Evolutionary conservation across 2,113 vertebrate species (phyloP).

Genomic region (Ceyx margarethae): DNA sequence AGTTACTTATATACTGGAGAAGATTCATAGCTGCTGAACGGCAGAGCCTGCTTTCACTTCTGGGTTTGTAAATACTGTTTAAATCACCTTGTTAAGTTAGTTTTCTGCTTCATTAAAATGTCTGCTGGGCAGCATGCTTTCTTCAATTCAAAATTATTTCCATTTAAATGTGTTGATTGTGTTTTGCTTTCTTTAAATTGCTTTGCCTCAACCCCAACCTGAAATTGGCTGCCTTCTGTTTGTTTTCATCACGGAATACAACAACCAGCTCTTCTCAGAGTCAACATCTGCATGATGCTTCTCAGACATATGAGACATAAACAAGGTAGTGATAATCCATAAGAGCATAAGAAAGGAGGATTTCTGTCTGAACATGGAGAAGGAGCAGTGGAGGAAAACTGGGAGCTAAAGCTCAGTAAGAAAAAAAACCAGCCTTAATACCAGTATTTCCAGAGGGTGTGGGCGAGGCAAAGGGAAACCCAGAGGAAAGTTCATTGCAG

Average conservation of each 20-base stretch:
- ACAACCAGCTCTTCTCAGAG: not conserved
- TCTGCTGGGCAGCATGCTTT: not conserved
- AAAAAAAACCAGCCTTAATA: not conserved
- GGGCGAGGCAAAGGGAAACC: not conserved
- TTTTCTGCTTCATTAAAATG: not conserved
- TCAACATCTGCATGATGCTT: not conserved
- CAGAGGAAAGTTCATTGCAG: accelerated
- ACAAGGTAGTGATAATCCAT: not conserved
- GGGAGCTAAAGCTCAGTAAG: not conserved
- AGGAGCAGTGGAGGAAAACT: not conserved
- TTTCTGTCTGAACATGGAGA: not conserved
- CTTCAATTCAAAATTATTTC: not conserved
- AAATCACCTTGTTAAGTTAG: not conserved
- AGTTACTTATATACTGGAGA: not conserved
- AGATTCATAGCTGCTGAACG: not conserved
- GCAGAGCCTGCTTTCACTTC: not conserved
- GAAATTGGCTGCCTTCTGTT: not conserved
- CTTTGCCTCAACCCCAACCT: not conserved
- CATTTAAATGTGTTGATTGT: not conserved
- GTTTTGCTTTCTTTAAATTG: not conserved
- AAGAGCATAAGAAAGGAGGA: not conserved
- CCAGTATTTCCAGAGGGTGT: not conserved
- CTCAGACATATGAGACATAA: not conserved
- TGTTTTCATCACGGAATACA: not conserved
- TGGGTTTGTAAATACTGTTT: not conserved